Percentiles rank a stretch among this genome's conserved stretches.
Conservation (phyloP, 2,797 vertebrate species). For the Allochrocebus solatus region DNA sequence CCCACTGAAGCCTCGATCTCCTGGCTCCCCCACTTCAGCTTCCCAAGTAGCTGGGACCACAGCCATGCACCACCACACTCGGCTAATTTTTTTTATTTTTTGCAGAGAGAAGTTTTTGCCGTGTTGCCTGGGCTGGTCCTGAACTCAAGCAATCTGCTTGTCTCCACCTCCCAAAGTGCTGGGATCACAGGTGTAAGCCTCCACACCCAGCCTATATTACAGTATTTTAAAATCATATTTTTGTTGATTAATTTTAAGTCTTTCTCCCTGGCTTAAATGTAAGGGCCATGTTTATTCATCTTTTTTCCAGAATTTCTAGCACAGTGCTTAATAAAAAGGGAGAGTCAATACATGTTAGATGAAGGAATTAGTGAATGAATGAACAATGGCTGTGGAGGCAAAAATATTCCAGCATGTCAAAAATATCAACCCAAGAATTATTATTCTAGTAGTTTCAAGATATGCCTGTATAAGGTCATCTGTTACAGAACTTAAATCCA, state of each 20-base stretch:
- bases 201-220: not conserved
- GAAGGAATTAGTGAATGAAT: slow-evolving; percentile 18
- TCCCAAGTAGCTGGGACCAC: not conserved
- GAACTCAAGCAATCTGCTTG: not conserved
- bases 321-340: not conserved
- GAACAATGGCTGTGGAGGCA: slow-evolving; percentile 13
- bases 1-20: not conserved
- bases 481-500: slow-evolving; percentile 23
- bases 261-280: not conserved
- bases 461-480: not conserved
- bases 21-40: not conserved
- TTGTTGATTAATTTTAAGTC: slow-evolving; percentile 26
- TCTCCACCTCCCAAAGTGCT: too few relatives aligned
- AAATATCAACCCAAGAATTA: slow-evolving; percentile 13
- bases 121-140: not conserved
- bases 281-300: not conserved
- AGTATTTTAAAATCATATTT: slow-evolving; percentile 26
- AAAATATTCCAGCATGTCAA: slow-evolving; percentile 30
- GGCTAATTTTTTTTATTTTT: not conserved
- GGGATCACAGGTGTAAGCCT: too few relatives aligned
- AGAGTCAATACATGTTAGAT: slow-evolving; percentile 27
- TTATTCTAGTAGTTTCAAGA: slow-evolving; percentile 35
- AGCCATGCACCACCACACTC: not conserved
- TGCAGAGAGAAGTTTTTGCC: not conserved
- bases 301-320: slow-evolving; percentile 37